Percentiles rank a stretch among this genome's conserved stretches.
phyloP scores from a whole-genome alignment of 2,797 vertebrate genomes.

The Gallirallus australis region DNA sequence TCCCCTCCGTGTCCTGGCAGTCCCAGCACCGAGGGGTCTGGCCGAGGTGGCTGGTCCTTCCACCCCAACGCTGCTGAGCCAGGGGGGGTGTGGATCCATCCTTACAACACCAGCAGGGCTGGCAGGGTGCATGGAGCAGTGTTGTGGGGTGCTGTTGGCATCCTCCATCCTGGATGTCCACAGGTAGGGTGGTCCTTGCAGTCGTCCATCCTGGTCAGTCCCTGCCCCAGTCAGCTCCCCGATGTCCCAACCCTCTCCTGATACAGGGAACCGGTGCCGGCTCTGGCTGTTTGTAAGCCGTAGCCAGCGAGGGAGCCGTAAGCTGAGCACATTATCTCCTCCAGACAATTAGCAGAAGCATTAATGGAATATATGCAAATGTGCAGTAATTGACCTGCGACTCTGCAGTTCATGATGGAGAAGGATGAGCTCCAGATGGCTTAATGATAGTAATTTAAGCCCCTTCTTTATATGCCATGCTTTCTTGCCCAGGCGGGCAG shows the following conservation, averaged over 20 bases:
- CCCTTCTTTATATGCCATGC: slow-evolving; percentile 34
- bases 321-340: slow-evolving; percentile 68
- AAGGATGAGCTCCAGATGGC: slow-evolving; percentile 77
- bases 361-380: slow-evolving; percentile 81
- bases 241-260: accelerated
- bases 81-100: neutral
- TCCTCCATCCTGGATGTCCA: neutral
- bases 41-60: neutral
- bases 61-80: neutral
- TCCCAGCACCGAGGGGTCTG: neutral
- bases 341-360: slow-evolving; percentile 75
- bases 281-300: slow-evolving; percentile 4
- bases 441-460: slow-evolving; percentile 71
- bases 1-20: accelerated
- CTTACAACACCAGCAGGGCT: accelerated
- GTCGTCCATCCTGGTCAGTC: no score
- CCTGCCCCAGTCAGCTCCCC: neutral
- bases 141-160: accelerated
- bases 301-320: neutral
- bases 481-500: neutral
- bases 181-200: neutral
- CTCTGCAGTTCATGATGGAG: slow-evolving; percentile 54
- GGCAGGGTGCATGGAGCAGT: neutral
- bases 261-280: neutral
- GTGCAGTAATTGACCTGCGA: slow-evolving; percentile 73